Evolutionary conservation across 1,140 invertebrate species (phyloP).

Genomic region (Homarus americanus): DNA sequence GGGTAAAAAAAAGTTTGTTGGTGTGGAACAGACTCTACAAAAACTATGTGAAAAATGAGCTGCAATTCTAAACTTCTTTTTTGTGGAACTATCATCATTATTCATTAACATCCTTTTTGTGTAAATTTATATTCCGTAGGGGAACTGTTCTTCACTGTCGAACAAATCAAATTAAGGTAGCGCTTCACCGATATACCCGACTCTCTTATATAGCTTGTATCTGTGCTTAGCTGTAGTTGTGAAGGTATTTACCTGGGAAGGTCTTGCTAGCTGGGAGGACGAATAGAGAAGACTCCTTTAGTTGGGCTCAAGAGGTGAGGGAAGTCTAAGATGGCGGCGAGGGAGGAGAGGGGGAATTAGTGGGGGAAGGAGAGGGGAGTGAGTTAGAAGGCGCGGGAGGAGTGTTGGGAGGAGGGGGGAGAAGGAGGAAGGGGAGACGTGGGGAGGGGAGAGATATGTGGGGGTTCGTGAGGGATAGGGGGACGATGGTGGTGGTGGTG

Average conservation of each 20-base stretch:
- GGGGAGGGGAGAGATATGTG: not conserved
- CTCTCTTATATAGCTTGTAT: not conserved
- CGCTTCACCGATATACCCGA: constrained; percentile 10
- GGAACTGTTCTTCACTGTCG: constrained; percentile 47
- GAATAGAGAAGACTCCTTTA: no score
- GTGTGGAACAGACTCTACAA: constrained; percentile 7
- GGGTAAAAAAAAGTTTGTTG: constrained; percentile 14
- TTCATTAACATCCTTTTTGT: constrained; percentile 35
- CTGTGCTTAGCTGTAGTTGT: not conserved
- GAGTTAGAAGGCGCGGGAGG: not conserved
- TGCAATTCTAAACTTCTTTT: constrained; percentile 21
- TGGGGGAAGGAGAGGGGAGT: not conserved
- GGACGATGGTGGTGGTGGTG: not conserved
- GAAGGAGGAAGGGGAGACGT: not conserved
- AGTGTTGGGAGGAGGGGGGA: not conserved
- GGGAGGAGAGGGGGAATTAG: not conserved
- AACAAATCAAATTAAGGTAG: constrained; percentile 58
- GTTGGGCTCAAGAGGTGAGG: no score
- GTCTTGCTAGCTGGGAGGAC: no score
- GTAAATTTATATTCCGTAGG: constrained; percentile 60
- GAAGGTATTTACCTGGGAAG: no score
- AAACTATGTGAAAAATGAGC: constrained; percentile 11
- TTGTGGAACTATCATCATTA: constrained; percentile 19
- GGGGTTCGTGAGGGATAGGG: not conserved
- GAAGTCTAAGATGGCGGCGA: not conserved